Evolutionary conservation across 2,113 vertebrate species (phyloP), one percentile per base, ranked within the genome.

Genomic region (Chunga burmeisteri): DNA sequence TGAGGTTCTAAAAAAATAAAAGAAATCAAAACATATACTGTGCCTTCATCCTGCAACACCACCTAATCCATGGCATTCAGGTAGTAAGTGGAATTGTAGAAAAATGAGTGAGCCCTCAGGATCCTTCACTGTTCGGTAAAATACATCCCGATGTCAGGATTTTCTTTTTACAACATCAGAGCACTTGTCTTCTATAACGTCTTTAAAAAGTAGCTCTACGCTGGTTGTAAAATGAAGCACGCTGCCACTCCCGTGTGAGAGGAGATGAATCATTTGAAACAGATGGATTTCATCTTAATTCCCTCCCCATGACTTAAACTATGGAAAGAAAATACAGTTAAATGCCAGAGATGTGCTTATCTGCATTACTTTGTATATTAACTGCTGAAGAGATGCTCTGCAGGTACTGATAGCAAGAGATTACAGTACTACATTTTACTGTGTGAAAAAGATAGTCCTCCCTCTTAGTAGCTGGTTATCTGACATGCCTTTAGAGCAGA

Each of bases 231-330:
- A 93, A 92, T 73, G 91, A 91, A 93, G 94, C 83, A 80, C 52
- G 56, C 91, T 68, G 93, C 93, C 95, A 84, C 93, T 96, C 96
- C 96, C 95, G 89, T 65, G 56, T 56, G 77, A 70, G 61, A 82
- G 58, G 62, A 81, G 90, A 93, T 96, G 90, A 97, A 97, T 97
- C 95, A 96, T 86, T 95, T 26, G 9, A 79, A 97, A 93, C 86
- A 93, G 91, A 96, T 0, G 42, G 89, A 94, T 94, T 93, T 94
- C 58, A 89, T 94, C 90, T 93, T 77, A 81, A 86, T 94, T 95
- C 89, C 53, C 91, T 93, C 65, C 70, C 52, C 17, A 19, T 89
- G 85, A 85, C 89, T 95, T 85, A 44, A 81, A 36, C 73, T 30
- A 58, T 11, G 86, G 91, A 61, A 94, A 68, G 66, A 80, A 93